These are phyloP conservation scores for western clawed frog (Xenopus tropicalis) DNA, from an alignment of 2,113 vertebrate species.

Conservation along the genomic window UCB_Xtro_10.0 CM004449.2:84020501-84021000, in stretches of 20 bases:
- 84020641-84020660: too few species aligned
- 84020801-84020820: slow-evolving; percentile 12
- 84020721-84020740: too few species aligned
- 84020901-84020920: neutral
- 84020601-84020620: too few species aligned
- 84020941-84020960: neutral
- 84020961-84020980: neutral
- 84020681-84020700: too few species aligned
- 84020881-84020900: neutral
- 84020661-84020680: too few species aligned
- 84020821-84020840: neutral
- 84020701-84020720: too few species aligned
- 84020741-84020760: neutral
- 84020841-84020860: slow-evolving; percentile 21
- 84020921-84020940: neutral
- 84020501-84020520: too few species aligned
- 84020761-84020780: neutral
- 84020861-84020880: slow-evolving; percentile 11
- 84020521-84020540: too few species aligned
- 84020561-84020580: too few species aligned
- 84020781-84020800: slow-evolving; percentile 8
- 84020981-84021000: neutral
- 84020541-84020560: too few species aligned
- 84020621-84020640: too few species aligned
- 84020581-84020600: too few species aligned